Evolutionary conservation across 2,797 vertebrate genomes (phyloP).

Genomic region (Erethizon dorsatum): DNA sequence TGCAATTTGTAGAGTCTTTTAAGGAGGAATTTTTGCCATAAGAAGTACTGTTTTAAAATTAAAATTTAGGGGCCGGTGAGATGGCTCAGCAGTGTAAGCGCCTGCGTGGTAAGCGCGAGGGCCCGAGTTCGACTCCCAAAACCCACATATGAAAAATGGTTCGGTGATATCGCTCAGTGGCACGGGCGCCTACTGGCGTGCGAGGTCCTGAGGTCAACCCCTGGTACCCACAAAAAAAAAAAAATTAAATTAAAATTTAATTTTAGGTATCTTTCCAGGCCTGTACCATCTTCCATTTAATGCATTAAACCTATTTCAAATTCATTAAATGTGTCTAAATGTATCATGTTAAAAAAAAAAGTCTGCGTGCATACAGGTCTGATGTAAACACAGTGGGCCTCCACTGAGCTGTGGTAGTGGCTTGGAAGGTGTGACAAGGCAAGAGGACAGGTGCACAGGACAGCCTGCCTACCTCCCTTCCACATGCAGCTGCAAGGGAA

Average conservation of each 20-base stretch:
- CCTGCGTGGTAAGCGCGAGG: too few relatives aligned
- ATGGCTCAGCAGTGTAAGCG: too few relatives aligned
- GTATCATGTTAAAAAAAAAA: background rate
- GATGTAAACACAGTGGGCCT: background rate
- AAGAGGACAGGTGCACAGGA: background rate
- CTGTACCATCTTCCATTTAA: background rate
- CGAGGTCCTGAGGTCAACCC: too few relatives aligned
- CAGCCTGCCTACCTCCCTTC: background rate
- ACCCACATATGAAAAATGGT: too few relatives aligned
- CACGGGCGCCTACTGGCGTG: too few relatives aligned
- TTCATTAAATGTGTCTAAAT: slow-evolving; percentile 32
- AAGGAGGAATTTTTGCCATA: background rate
- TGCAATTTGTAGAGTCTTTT: too few relatives aligned
- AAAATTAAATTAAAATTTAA: background rate
- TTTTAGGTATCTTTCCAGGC: background rate
- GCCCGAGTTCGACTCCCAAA: too few relatives aligned
- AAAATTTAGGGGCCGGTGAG: background rate
- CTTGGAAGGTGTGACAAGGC: background rate
- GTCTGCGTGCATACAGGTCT: background rate
- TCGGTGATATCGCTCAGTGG: too few relatives aligned
- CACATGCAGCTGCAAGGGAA: background rate
- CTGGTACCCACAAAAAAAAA: too few relatives aligned
- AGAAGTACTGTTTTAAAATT: background rate
- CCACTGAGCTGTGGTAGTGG: background rate
- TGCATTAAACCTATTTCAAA: background rate